Evolutionary conservation across 1,140 invertebrate species (phyloP).

Genomic region (Zaprionus taronus): DNA sequence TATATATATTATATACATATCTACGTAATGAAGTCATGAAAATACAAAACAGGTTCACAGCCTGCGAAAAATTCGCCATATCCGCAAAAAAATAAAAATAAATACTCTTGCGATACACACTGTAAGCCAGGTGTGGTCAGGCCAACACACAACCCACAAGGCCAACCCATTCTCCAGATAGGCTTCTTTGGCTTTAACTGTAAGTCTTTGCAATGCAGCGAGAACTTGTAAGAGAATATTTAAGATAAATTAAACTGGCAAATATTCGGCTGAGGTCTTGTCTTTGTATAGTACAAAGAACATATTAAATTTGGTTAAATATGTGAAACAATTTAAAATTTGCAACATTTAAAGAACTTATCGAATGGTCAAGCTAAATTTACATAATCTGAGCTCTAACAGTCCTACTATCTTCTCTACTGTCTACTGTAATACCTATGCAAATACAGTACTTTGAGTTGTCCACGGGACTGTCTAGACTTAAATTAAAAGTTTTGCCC

Average conservation of each 20-base stretch:
- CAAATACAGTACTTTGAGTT: too few species aligned
- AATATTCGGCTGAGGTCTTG: not conserved
- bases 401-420: too few species aligned
- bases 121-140: not conserved
- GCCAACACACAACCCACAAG: not conserved
- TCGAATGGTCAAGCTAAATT: not conserved
- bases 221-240: too few species aligned
- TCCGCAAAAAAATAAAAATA: constrained; percentile 24
- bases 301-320: too few species aligned
- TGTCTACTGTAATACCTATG: too few species aligned
- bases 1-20: constrained; percentile 2
- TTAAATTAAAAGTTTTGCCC: not conserved
- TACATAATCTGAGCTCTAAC: not conserved
- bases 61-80: constrained; percentile 31
- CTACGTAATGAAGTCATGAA: constrained; percentile 27
- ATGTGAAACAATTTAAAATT: not conserved
- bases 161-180: not conserved
- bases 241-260: not conserved
- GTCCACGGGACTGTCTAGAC: not conserved
- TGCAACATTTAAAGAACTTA: not conserved
- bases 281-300: too few species aligned
- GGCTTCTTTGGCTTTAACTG: not conserved
- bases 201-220: constrained; percentile 26
- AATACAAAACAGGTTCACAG: constrained; percentile 27
- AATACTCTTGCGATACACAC: not conserved